Base-by-base conservation (phyloP, 2,888 invertebrate genomes). In the Arctia plantaginis region DNA sequence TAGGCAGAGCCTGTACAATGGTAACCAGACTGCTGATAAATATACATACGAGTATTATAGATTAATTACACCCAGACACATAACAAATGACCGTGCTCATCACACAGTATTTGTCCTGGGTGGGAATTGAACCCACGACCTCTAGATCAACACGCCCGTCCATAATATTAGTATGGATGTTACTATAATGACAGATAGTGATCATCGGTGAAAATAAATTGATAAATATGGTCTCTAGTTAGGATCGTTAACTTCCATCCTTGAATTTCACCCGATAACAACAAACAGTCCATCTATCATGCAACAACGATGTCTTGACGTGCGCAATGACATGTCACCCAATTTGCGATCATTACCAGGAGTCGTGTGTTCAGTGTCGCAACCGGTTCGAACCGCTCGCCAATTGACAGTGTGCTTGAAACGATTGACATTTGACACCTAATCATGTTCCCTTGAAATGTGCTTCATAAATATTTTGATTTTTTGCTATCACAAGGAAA, bases 391-490 rank as follows among this genome's bases (percentile, higher is more conserved):
- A 74, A 79, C 89, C 87, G 88, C 90, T 82, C 80, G 33, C 77
- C 88, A 88, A 89, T 91, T 91, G 88, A 81, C 80, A 79, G 77
- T 77, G 78, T 80, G 84, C 80, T 86, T 89, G 83, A 90, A 88
- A 80, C 86, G 84, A 88, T 91, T 91, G 92, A 92, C 92, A 87
- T 87, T 85, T 89, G 91, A 92, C 92, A 89, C 87, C 80, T 81
- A 86, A 81, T 86, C 85, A 83, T 82, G 80, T 78, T 76, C 77
- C 33, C 68, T 59, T n/a, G 64, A 12, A 44, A 27, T 59, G 67
- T 44, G 41, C 39, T 69, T 39, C 35, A 33, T 69, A 59, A 69
- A 65, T 62, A 64, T 64, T 64, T n/a, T 51, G 65, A 13, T 44
- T 51, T 59, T 41, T 51, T 47, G 20, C 33, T 68, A 8, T 55